Percentiles rank a stretch among this genome's conserved stretches.
Conservation (phyloP, 2,888 invertebrate species). For the Thelaira solivaga region DNA sequence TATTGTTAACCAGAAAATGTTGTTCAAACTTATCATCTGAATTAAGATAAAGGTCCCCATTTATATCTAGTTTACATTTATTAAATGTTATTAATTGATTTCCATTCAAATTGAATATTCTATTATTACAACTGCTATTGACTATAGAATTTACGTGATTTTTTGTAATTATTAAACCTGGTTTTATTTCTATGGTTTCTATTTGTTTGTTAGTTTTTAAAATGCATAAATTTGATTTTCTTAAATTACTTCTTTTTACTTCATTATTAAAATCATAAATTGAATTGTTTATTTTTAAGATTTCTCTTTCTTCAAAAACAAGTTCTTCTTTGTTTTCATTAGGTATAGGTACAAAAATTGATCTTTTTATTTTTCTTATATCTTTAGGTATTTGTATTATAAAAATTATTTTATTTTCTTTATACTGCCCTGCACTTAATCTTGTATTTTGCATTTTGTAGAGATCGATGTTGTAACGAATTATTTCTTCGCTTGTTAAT, state of each 20-base stretch:
- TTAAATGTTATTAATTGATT: constrained; percentile 8
- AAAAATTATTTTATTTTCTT: constrained; percentile 11
- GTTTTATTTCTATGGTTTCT: constrained; percentile 2
- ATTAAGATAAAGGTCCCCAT: constrained; percentile 6
- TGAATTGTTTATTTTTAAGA: constrained; percentile 4
- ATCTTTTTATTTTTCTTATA: not conserved
- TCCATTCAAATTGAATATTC: not conserved
- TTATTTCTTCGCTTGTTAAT: constrained; percentile 10
- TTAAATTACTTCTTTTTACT: constrained; percentile 5
- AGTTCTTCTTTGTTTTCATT: constrained; percentile 13
- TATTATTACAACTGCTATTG: constrained; percentile 9
- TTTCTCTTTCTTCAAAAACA: constrained; percentile 7
- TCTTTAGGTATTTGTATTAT: constrained; percentile 4
- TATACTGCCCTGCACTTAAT: constrained; percentile 2
- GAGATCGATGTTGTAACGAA: not conserved
- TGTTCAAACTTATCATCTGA: constrained; percentile 5
- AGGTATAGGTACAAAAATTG: not conserved
- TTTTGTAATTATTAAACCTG: not conserved
- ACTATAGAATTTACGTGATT: not conserved
- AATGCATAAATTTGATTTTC: not conserved
- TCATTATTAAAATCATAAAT: constrained; percentile 3
- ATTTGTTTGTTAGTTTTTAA: constrained; percentile 5
- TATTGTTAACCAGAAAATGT: not conserved
- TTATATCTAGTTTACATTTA: constrained; percentile 14
- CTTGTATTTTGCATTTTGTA: constrained; percentile 7